A percentile compares a stretch with the other conserved stretches of the same genome.
Conservation (phyloP, 2,113 vertebrate species). For the Gadus macrocephalus region DNA sequence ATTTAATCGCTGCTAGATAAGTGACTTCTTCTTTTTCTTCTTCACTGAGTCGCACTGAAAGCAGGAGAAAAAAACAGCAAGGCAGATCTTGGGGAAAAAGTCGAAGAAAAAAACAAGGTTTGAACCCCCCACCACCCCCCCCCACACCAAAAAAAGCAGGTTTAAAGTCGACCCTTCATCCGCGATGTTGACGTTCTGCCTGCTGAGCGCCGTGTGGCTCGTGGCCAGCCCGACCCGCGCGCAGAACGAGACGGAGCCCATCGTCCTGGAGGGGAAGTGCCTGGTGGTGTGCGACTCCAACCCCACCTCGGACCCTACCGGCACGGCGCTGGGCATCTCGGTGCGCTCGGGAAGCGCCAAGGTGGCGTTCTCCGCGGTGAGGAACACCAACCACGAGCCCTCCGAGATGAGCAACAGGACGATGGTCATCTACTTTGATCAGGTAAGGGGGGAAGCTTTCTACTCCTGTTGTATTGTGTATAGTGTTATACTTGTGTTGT, state of each 20-base stretch:
- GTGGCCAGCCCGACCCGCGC: constrained; percentile 69
- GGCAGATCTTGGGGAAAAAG: too few species aligned
- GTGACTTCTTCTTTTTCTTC: constrained; percentile 8
- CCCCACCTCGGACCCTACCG: constrained; percentile 89
- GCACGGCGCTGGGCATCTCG: constrained; percentile 91
- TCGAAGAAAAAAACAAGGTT: too few species aligned
- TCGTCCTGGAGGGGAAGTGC: constrained; percentile 93
- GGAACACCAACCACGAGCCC: constrained; percentile 97
- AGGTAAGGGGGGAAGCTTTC: constrained; percentile 66
- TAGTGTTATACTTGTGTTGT: neutral
- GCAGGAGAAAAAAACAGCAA: too few species aligned
- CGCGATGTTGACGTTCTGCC: constrained; percentile 68
- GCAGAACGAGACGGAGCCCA: constrained; percentile 95
- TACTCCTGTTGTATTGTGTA: neutral
- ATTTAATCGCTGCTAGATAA: too few species aligned
- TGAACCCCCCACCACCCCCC: neutral
- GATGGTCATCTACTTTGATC: constrained; percentile 96
- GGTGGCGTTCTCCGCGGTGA: constrained; percentile 92
- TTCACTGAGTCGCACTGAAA: constrained; percentile 14
- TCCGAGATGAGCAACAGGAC: constrained; percentile 98
- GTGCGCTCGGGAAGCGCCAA: constrained; percentile 94
- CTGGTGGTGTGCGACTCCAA: constrained; percentile 96
- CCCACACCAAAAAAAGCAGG: constrained; percentile 7
- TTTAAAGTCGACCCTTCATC: constrained; percentile 43
- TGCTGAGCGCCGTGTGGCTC: constrained; percentile 80